Percentiles rank a stretch among this genome's conserved stretches.
Conservation (phyloP, 2,888 invertebrate species). For the Phengaris alcon region DNA sequence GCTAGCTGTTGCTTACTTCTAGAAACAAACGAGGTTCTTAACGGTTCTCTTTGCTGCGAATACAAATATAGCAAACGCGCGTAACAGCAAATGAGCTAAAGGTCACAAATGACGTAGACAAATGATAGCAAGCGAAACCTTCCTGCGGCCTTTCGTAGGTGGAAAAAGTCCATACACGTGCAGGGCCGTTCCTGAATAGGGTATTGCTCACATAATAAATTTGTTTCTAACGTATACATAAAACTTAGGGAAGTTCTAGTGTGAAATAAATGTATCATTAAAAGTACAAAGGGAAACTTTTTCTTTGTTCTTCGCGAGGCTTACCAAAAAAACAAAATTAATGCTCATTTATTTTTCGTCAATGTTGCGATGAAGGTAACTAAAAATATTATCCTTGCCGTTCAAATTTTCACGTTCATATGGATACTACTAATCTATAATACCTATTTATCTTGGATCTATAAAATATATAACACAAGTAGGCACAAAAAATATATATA, state of each 20-base stretch:
- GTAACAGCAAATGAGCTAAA: background rate
- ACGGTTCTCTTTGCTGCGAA: background rate
- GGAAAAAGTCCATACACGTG: background rate
- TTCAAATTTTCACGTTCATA: no score
- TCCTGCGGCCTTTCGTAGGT: background rate
- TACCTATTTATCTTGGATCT: no score
- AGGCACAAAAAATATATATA: background rate
- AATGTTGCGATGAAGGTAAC: background rate
- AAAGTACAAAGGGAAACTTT: conserved; percentile 26
- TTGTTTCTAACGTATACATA: background rate
- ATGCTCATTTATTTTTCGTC: background rate
- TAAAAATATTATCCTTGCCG: background rate
- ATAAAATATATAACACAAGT: no score
- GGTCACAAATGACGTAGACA: background rate
- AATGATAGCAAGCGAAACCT: background rate
- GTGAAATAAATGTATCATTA: conserved; percentile 21
- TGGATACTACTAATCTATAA: no score
- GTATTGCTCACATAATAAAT: background rate
- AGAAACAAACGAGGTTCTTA: no score
- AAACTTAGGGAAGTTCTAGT: background rate
- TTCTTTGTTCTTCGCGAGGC: conserved; percentile 18
- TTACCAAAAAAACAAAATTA: background rate
- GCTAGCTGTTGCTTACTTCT: no score
- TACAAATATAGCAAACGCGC: background rate
- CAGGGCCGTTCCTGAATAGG: background rate